Base-by-base conservation (phyloP, 2,888 invertebrate genomes). In the Thymelicus sylvestris region DNA sequence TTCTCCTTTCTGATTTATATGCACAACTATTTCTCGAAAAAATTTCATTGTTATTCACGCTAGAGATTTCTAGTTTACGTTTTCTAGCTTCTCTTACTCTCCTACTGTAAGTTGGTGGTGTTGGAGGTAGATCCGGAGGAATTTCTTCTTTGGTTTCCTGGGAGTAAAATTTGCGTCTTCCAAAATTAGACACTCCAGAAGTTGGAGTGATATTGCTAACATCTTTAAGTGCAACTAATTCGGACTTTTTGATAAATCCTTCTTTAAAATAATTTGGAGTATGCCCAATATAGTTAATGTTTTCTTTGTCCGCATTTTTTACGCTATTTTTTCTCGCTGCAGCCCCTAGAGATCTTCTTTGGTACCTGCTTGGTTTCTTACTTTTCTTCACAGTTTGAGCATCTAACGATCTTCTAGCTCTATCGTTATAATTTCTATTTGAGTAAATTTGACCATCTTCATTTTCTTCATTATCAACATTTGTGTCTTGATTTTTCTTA, bases 121-220 rank as follows among this genome's bases (percentile, higher is more conserved):
- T 92, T 3, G 87, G 82, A 41, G 92, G 90, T 76, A 92, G 82
- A 76, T 92, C 90, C 31, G 90, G 85, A 44, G 87, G 83, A 31
- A 88, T 80, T 61, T 89, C 88, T 75, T 91, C 88, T 81, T 87
- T 90, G 8, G 86, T 83, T 60, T 82, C 80, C 66, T 83, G 86
- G 44, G 83, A 69, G 66, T 85, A 88, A 71, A 84, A 86, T 74
- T 85, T 88, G 76, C 84, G 83, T 62, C 87, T 86, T 8, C 92
- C 92, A 59, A 84, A 82, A 19, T 81, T 88, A 6, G 94, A 91
- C 1, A 92, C 93, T 0, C 81, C 83, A 15, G 91, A 86, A 19
- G 88, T 95, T 0, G 95, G 95, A 4, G 95, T 95, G n/a, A 95
- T 90, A 78, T 95, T 95, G 79, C 95, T 95, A 8, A 95, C 95